phyloP scores from a whole-genome alignment of 53 echinoderm and acorn worm species.

The Glandiceps talaboti region DNA sequence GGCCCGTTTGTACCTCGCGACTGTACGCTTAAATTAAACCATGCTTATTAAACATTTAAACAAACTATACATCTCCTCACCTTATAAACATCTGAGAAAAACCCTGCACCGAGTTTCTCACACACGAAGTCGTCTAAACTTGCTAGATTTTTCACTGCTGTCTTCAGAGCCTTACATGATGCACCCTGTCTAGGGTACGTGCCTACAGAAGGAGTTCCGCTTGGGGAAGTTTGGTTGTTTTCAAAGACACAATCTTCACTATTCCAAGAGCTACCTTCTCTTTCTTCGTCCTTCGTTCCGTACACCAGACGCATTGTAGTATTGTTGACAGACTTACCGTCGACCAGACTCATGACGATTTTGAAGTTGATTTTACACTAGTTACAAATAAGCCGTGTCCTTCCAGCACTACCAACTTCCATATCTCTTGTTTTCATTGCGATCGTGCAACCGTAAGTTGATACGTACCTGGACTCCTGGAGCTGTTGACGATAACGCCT shows the following conservation, averaged over 20 bases:
- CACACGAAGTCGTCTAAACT: slow-evolving; percentile 54
- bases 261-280: not conserved
- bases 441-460: too few species aligned
- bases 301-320: not conserved
- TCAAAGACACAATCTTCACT: not conserved
- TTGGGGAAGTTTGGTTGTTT: not conserved
- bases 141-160: slow-evolving; percentile 32
- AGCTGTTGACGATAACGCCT: too few species aligned
- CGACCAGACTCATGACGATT: not conserved
- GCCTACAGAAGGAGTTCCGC: not conserved
- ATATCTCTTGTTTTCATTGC: too few species aligned
- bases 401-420: too few species aligned
- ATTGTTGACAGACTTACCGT: not conserved
- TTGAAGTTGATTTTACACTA: too few species aligned
- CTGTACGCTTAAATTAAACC: too few species aligned
- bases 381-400: too few species aligned
- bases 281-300: not conserved
- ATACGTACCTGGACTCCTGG: too few species aligned
- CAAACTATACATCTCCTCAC: slow-evolving; percentile 37
- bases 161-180: not conserved
- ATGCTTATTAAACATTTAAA: too few species aligned
- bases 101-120: slow-evolving; percentile 59
- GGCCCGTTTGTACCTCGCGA: too few species aligned
- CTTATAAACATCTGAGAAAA: slow-evolving; percentile 85
- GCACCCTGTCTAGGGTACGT: not conserved